Conservation (phyloP, 1,140 invertebrate species). For the Metopolophium dirhodum region DNA sequence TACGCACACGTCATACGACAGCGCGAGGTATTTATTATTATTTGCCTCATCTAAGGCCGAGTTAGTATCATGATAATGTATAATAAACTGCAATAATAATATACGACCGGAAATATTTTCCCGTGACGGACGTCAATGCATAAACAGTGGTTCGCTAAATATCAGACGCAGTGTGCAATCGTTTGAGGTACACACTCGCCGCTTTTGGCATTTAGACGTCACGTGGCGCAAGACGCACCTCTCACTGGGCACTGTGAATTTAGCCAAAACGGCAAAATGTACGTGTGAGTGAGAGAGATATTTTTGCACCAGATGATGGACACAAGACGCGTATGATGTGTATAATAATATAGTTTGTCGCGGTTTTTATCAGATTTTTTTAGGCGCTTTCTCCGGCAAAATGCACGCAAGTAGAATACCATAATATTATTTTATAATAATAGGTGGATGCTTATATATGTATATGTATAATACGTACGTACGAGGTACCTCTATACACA, state of each 20-base stretch:
- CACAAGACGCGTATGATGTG: neutral
- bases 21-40: neutral
- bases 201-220: neutral
- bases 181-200: neutral
- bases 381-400: neutral
- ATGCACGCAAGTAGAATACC: neutral
- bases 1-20: neutral
- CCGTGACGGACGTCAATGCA: neutral
- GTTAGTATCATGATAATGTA: neutral
- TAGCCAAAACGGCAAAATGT: neutral
- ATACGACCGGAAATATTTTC: neutral
- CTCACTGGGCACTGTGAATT: neutral
- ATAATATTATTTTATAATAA: no score
- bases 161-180: neutral
- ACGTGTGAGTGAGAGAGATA: neutral
- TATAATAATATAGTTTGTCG: neutral
- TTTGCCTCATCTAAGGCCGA: neutral
- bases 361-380: neutral
- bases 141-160: neutral
- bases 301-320: no score
- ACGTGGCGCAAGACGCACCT: neutral
- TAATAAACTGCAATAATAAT: slow-evolving; percentile 12
- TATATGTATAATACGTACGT: neutral
- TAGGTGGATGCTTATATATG: neutral
- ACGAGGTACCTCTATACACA: neutral